These are phyloP conservation scores for Huso huso DNA, from an alignment of 2,797 vertebrate species.

Conservation along the genomic window DNA sequence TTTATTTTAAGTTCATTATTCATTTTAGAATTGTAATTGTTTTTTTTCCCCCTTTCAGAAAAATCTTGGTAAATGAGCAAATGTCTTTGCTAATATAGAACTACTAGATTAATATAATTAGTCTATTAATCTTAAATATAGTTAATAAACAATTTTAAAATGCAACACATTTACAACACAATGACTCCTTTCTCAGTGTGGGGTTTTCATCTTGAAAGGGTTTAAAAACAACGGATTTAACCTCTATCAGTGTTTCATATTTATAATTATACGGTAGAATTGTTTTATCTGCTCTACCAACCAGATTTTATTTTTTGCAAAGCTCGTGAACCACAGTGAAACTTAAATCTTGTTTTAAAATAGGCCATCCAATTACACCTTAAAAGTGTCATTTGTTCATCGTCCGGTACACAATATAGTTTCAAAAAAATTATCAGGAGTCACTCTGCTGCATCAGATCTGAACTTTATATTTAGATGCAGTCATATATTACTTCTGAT, in stretches of 20 bases:
- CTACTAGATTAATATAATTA: too few species aligned
- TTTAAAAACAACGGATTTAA: constrained; percentile 11
- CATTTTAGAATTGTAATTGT: too few species aligned
- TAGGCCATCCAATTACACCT: constrained; percentile 67
- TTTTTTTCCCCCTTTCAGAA: too few species aligned
- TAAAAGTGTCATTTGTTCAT: constrained; percentile 53
- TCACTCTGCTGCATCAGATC: constrained; percentile 53
- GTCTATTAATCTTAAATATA: too few species aligned
- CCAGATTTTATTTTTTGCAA: constrained; percentile 31
- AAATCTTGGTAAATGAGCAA: too few species aligned
- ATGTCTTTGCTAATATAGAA: too few species aligned
- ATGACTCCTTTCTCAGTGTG: too few species aligned
- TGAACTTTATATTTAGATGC: constrained; percentile 81
- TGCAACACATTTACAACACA: too few species aligned
- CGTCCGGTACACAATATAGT: constrained; percentile 60
- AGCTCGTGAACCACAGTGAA: constrained; percentile 51
- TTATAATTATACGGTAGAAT: background rate
- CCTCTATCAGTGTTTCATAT: background rate
- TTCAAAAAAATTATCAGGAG: constrained; percentile 58
- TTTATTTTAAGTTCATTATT: too few species aligned
- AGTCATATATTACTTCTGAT: constrained; percentile 81
- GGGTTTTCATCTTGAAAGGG: too few species aligned
- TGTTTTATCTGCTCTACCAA: constrained; percentile 43
- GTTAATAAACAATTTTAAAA: too few species aligned
- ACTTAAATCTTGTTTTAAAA: constrained; percentile 71